Percentiles rank a stretch among this genome's conserved stretches.
Conservation (phyloP, 2,797 vertebrate species). For the Lindbergichthys nudifrons region DNA sequence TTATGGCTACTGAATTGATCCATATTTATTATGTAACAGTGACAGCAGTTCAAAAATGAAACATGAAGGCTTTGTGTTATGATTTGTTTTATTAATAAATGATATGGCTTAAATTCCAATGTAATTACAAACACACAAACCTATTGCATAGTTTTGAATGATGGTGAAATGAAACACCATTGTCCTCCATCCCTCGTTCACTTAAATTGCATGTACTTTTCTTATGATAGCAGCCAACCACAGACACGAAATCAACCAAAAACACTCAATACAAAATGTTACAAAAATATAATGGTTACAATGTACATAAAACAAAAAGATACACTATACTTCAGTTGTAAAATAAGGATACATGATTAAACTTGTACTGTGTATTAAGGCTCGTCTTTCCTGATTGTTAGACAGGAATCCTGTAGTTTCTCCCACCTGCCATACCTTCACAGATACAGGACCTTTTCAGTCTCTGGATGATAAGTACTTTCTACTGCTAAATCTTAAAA, state of each 20-base stretch:
- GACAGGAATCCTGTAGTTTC: constrained; percentile 48
- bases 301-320: constrained; percentile 69
- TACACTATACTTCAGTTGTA: constrained; percentile 71
- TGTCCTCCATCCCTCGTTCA: constrained; percentile 70
- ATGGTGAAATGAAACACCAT: constrained; percentile 58
- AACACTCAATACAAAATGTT: constrained; percentile 63
- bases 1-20: constrained; percentile 16
- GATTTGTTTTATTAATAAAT: constrained; percentile 77
- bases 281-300: constrained; percentile 78
- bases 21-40: constrained; percentile 33
- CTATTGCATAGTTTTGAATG: constrained; percentile 64
- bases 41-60: constrained; percentile 32
- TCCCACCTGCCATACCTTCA: constrained; percentile 35
- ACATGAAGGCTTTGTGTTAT: constrained; percentile 28
- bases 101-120: constrained; percentile 78
- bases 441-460: constrained; percentile 36
- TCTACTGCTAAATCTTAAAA: constrained; percentile 11
- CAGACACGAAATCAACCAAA: constrained; percentile 63
- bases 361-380: constrained; percentile 60
- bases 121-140: constrained; percentile 64
- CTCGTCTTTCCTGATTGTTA: constrained; percentile 68
- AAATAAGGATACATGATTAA: constrained; percentile 70
- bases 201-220: constrained; percentile 69
- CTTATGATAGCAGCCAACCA: constrained; percentile 79
- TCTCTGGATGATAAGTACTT: constrained; percentile 27